Evolutionary conservation across 1,140 invertebrate genomes (phyloP), one percentile per base, ranked within the genome.

Genomic region (Sogatella furcifera): DNA sequence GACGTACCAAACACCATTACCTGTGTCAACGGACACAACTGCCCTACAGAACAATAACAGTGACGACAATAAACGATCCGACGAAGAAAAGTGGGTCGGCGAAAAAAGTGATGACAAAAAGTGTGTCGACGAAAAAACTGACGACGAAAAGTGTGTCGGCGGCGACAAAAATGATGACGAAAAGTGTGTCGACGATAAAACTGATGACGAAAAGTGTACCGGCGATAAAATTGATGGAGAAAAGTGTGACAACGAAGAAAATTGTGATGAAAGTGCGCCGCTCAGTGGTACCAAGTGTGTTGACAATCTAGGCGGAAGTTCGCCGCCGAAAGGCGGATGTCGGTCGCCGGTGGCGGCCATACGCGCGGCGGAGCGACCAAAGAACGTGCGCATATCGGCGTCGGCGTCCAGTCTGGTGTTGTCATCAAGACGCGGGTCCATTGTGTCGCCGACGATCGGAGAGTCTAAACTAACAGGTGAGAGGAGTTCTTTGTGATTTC

Each of bases 391-490:
- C 17, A 54, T 49, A 2, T 55, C 54, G 14, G 2, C 54, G 28
- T 55, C 54, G 9, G 54, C 38, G 8, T 52, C 52, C 11, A 59
- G 55, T 21, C 44, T 65, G 17, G 28, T 62, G 1, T 28, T 65
- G 9, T 55, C 60, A 0, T 62, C 61, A 3, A 21, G 64, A 15
- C 52, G 64, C 14, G 54, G 65, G 15, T 66, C 63, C 10, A 57
- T 66, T n/a, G 65, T 66, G 14, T 64, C 62, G 0, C 63, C 63
- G 0, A 61, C 63, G 0, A 60, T 57, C 46, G 65, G 56, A 13
- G 62, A 56, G 31, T 15, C 28, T 22, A 17, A 49, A 14, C 41
- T 42, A 19, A 38, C 57, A 15, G 34, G 44, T 52, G 19, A n/a
- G n/a, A n/a, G n/a, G n/a, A n/a, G n/a, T n/a, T n/a, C n/a, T n/a